Base-by-base conservation (phyloP, 1,140 invertebrate genomes). In the Homalodisca vitripennis region DNA sequence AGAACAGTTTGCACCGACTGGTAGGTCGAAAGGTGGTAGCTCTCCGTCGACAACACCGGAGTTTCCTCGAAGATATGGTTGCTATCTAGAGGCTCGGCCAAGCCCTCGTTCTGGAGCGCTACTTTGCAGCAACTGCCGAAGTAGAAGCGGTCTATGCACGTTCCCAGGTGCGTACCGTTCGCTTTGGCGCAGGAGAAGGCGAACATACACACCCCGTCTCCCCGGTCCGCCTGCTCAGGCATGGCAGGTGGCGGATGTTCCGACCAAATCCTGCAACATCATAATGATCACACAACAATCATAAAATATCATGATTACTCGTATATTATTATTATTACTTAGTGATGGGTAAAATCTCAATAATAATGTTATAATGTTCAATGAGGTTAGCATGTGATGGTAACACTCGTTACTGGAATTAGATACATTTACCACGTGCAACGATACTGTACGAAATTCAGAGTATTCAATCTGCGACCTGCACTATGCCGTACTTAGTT, bases 151-250 rank as follows among this genome's bases (percentile, higher is more conserved):
- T 97, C 93, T 77, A 94, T 92, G 78, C 94, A 97, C 2, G 92
- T 94, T 62, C 93, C 93, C 70, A 96, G 81, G 75, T 95, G 93
- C 1, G 92, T 92, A 30, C 94, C 94, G 78, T 95, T 95, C 29
- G 90, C 86, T 82, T 95, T 94, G 32, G 93, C 86, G 77, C 95
- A 97, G 71, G 94, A 91, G 79, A 94, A 94, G 66, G 93, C 93
- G 78, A 97, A 96, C 94, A 97, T 97, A 77, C 94, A 97, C 10
- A 93, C 84, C 94, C 94, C 65, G 87, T 89, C 72, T 92, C 87
- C 2, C 87, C 89, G 24, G 87, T 89, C 77, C 86, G 85, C 76
- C 90, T 86, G 60, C 90, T 91, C 75, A 94, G 86, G 80, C 93
- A 96, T 32, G 91, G 90, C 72, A 95, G 81, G 74, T 94, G 92